Percentiles rank a stretch among this genome's conserved stretches.
These are phyloP conservation scores for Fragum sueziense DNA, from an alignment of 2,888 invertebrate genomes.

Conservation along the genomic window DNA sequence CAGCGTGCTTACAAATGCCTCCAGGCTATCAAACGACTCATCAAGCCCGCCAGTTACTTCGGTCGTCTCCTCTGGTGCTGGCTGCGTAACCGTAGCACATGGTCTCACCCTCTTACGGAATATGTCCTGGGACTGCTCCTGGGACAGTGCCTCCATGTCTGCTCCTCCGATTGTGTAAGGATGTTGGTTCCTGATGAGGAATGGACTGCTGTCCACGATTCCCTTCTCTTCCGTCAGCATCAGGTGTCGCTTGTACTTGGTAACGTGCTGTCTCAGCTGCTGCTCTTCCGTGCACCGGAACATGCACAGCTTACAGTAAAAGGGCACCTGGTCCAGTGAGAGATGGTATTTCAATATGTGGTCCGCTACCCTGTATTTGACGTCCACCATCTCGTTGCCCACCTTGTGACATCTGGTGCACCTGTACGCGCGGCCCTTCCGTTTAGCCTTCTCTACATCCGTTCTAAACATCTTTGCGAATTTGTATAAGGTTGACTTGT, in stretches of 20 bases:
- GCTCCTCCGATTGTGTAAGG: neutral
- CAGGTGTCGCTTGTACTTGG: neutral
- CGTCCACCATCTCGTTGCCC: neutral
- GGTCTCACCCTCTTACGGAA: neutral
- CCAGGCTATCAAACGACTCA: neutral
- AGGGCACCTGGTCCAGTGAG: constrained; percentile 11
- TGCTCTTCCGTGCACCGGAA: constrained; percentile 1
- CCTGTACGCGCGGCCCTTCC: neutral
- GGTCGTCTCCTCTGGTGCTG: neutral
- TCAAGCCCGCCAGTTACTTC: neutral
- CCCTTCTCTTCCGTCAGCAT: neutral
- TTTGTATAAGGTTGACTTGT: neutral
- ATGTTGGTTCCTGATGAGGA: neutral
- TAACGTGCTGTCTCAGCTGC: neutral
- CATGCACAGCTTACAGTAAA: neutral
- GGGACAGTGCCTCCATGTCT: neutral
- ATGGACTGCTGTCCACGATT: neutral
- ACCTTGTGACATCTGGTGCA: neutral
- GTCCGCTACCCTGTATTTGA: neutral
- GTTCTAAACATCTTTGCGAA: neutral
- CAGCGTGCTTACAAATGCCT: neutral
- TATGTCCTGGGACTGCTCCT: neutral
- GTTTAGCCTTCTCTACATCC: neutral
- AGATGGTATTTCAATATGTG: constrained; percentile 10
- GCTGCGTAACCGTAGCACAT: neutral